Conservation (phyloP, 2,888 invertebrate genomes). For the Ophion ventricosus region DNA sequence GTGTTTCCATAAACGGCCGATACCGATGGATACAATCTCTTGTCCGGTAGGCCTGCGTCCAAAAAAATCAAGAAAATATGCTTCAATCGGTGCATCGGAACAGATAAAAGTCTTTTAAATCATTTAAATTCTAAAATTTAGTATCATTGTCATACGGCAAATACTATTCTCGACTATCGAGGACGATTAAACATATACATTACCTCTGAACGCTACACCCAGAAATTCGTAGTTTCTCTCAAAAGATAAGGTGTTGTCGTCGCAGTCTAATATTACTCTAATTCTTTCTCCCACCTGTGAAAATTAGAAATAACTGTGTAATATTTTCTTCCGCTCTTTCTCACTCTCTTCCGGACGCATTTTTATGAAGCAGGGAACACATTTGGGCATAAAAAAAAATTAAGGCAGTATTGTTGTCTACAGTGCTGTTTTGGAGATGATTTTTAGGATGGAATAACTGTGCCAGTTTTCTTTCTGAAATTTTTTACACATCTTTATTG, state of each 20-base stretch:
- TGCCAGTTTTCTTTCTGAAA: no score
- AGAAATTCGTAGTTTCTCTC: slow-evolving; percentile 99
- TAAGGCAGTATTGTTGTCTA: no score
- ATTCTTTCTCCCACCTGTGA: slow-evolving; percentile 97
- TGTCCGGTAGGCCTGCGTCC: slow-evolving; percentile 92
- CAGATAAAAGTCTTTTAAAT: neutral
- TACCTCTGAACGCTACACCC: slow-evolving; percentile 98
- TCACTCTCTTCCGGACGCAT: neutral
- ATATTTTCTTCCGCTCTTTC: neutral
- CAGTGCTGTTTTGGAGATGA: no score
- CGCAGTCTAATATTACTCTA: slow-evolving; percentile 98
- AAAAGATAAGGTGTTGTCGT: slow-evolving; percentile 97
- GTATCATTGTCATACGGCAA: neutral
- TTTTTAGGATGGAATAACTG: no score
- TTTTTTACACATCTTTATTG: no score
- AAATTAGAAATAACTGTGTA: slow-evolving; percentile 7
- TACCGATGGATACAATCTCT: slow-evolving; percentile 96
- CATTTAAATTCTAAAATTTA: neutral
- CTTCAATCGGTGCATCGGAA: neutral
- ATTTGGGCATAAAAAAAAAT: no score
- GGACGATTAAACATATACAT: neutral
- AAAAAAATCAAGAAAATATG: neutral
- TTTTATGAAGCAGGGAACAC: neutral
- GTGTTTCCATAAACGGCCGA: slow-evolving; percentile 99
- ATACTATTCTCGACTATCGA: slow-evolving; percentile 9